Evolutionary conservation across 1,140 invertebrate genomes (phyloP).

Genomic region (Phortica variegata): DNA sequence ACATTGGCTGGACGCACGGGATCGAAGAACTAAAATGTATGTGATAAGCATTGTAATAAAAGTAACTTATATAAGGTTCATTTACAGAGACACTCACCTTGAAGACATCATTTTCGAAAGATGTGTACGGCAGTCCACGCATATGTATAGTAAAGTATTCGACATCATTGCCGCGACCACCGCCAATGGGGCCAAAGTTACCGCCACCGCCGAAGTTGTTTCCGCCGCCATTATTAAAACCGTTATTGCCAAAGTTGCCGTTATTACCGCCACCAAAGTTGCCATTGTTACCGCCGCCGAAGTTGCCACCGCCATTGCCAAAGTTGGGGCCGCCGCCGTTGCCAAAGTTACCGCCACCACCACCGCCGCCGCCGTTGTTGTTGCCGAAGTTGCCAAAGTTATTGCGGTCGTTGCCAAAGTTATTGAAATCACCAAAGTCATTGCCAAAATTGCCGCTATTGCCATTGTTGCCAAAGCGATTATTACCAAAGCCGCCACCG

Average conservation of each 20-base stretch:
- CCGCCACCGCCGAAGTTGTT: slow-evolving; percentile 27
- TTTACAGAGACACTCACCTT: slow-evolving; percentile 28
- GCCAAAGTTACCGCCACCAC: slow-evolving; percentile 27
- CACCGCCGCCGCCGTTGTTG: slow-evolving; percentile 3
- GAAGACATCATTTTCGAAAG: slow-evolving; percentile 52
- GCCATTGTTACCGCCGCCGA: slow-evolving; percentile 28
- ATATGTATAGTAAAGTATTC: slow-evolving; percentile 49
- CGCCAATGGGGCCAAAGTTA: slow-evolving; percentile 37
- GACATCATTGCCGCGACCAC: slow-evolving; percentile 33
- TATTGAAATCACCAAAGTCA: slow-evolving; percentile 39
- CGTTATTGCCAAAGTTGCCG: neutral
- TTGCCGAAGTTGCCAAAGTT: slow-evolving; percentile 24
- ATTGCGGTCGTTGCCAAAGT: slow-evolving; percentile 36
- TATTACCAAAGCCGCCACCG: slow-evolving; percentile 32
- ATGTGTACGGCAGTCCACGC: slow-evolving; percentile 51
- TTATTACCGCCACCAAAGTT: slow-evolving; percentile 19
- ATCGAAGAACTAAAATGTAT: slow-evolving; percentile 46
- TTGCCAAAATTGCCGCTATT: slow-evolving; percentile 37
- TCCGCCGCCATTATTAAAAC: slow-evolving; percentile 20
- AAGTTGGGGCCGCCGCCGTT: slow-evolving; percentile 37
- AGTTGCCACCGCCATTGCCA: slow-evolving; percentile 26
- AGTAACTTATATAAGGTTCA: neutral
- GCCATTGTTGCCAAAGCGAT: slow-evolving; percentile 28
- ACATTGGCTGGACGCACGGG: slow-evolving; percentile 51
- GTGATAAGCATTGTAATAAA: neutral